These are phyloP conservation scores for Megalurothrips usitatus DNA, from an alignment of 2,888 invertebrate genomes.

Conservation along the genomic window DNA sequence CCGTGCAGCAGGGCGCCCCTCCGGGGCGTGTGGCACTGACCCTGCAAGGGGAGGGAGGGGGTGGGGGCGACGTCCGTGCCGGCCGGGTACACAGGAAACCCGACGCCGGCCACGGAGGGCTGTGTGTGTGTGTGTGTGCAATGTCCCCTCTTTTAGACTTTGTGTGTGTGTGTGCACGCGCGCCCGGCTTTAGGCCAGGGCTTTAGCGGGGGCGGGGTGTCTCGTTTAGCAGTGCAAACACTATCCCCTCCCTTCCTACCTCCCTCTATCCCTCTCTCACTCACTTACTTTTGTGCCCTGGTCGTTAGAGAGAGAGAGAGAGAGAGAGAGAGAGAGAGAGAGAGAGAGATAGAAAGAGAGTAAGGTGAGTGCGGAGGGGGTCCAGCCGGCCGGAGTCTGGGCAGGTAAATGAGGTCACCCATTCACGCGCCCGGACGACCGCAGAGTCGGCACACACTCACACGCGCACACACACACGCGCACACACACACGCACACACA, in stretches of 20 bases:
- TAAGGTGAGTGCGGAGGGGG: neutral
- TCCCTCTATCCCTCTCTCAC: too few relatives aligned
- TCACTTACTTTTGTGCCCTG: neutral
- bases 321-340: constrained; percentile 17
- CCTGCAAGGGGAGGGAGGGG: neutral
- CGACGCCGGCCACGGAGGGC: neutral
- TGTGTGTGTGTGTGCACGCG: neutral
- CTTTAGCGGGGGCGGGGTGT: neutral
- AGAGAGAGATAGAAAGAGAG: too few relatives aligned
- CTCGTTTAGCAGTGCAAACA: neutral
- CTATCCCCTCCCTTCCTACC: neutral
- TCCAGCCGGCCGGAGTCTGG: neutral
- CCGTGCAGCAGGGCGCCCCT: neutral
- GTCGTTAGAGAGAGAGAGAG: constrained; percentile 5
- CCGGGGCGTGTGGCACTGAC: too few relatives aligned
- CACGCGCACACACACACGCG: too few relatives aligned
- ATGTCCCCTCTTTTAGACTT: too few relatives aligned
- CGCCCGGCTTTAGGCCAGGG: neutral
- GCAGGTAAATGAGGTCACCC: neutral
- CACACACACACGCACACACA: too few relatives aligned
- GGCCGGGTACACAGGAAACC: neutral
- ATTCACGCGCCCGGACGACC: too few relatives aligned
- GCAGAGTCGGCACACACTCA: too few relatives aligned
- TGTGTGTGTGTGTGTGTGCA: neutral
- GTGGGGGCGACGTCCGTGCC: neutral